Conservation (phyloP, 2,113 vertebrate genomes). For the pig (Sus scrofa) region DNA sequence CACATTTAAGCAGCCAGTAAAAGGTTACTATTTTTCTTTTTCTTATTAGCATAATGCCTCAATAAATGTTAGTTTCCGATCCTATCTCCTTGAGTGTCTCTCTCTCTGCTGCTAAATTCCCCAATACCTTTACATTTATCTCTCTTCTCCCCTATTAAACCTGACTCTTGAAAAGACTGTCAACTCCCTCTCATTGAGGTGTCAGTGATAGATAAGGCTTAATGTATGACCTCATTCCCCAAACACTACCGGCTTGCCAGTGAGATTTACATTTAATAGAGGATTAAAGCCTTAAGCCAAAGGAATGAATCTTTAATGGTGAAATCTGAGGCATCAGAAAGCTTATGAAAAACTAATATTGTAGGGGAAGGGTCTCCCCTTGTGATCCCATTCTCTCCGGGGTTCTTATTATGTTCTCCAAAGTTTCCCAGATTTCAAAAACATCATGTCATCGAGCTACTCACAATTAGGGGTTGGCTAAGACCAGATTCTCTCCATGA, state of each 20-base stretch:
- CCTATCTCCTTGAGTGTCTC: constrained; percentile 71
- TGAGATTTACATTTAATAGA: constrained; percentile 79
- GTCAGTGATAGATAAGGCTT: constrained; percentile 80
- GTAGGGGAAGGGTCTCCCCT: background rate
- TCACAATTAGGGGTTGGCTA: background rate
- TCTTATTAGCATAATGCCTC: constrained; percentile 82
- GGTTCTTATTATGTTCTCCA: background rate
- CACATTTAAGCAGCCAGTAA: constrained; percentile 74
- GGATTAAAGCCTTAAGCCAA: constrained; percentile 79
- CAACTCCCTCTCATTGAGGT: constrained; percentile 73
- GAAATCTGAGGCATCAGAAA: constrained; percentile 65
- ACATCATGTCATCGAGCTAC: fast-evolving
- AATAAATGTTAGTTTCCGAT: constrained; percentile 77
- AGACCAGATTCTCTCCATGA: background rate
- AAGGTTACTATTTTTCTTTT: constrained; percentile 81
- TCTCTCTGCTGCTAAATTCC: constrained; percentile 43
- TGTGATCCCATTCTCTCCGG: background rate
- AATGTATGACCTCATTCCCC: constrained; percentile 78
- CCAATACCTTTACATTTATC: constrained; percentile 65
- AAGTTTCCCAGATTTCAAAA: background rate
- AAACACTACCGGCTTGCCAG: constrained; percentile 57
- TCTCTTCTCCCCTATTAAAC: constrained; percentile 71
- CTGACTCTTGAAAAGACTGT: constrained; percentile 71
- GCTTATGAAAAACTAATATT: constrained; percentile 20
- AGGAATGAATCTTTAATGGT: constrained; percentile 82